Evolutionary conservation across 1,140 invertebrate species (phyloP).

Genomic region (Sitodiplosis mosellana): DNA sequence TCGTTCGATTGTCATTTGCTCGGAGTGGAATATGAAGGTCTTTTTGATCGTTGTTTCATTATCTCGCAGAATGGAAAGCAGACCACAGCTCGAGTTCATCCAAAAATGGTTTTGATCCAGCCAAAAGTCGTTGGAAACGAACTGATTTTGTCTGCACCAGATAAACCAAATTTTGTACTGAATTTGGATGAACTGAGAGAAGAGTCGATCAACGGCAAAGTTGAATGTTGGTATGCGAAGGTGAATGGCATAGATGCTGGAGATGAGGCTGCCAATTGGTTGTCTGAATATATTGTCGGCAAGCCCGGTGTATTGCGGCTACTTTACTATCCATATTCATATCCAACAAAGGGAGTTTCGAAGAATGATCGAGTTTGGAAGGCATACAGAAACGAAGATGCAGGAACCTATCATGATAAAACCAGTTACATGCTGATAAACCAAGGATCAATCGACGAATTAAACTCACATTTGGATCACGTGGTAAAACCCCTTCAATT

Average conservation of each 20-base stretch:
- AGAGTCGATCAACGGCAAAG: slow-evolving; percentile 19
- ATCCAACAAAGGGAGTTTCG: slow-evolving; percentile 8
- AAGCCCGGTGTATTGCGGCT: slow-evolving; percentile 33
- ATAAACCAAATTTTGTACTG: slow-evolving; percentile 28
- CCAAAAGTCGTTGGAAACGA: slow-evolving; percentile 21
- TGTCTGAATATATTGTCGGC: slow-evolving; percentile 35
- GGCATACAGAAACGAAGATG: neutral
- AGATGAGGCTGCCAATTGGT: slow-evolving; percentile 36
- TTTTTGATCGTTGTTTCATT: slow-evolving; percentile 28
- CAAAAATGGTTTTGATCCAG: slow-evolving; percentile 30
- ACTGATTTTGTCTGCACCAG: slow-evolving; percentile 25
- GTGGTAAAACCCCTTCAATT: slow-evolving; percentile 35
- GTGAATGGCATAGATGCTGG: slow-evolving; percentile 36
- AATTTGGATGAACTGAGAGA: slow-evolving; percentile 23
- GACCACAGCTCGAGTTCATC: slow-evolving; percentile 29
- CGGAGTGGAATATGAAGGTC: slow-evolving; percentile 25
- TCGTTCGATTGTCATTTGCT: slow-evolving; percentile 26
- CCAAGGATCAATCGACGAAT: slow-evolving; percentile 38
- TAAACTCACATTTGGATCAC: slow-evolving; percentile 34
- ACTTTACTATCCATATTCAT: slow-evolving; percentile 34
- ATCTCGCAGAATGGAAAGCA: slow-evolving; percentile 29
- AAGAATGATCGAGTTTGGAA: neutral
- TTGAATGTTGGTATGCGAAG: slow-evolving; percentile 28
- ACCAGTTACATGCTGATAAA: slow-evolving; percentile 39
- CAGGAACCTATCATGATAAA: slow-evolving; percentile 29